Base-by-base conservation (phyloP, 2,888 invertebrate genomes). In the Metacarcinus magister region DNA sequence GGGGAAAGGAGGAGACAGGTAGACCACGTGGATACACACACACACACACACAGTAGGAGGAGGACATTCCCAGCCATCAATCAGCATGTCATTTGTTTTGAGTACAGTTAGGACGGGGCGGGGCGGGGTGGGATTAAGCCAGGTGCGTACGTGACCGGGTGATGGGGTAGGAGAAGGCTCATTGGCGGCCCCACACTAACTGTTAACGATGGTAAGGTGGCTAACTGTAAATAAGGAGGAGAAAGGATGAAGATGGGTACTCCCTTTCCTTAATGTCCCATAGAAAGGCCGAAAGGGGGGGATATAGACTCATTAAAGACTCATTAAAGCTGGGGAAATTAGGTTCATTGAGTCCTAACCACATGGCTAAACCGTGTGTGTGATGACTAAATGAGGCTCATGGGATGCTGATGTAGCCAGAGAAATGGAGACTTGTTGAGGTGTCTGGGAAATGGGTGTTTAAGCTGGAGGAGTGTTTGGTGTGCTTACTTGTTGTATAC, bases 221-320 rank as follows among this genome's bases (percentile, higher is more conserved):
- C 23, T n/a, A 7, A n/a, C 75, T 75, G 75, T 75, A 75, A 75
- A 75, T n/a, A 28, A 75, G 75, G 23, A 75, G 75, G 28, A n/a
- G 7, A 23, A 8, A 75, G 23, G 23, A 60, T n/a, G 28, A n/a
- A n/a, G 28, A 75, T 16, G 23, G 75, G 1, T 75, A 23, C 23
- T 75, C 75, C 75, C 75, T 75, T 23, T n/a, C n/a, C 75, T 75
- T 75, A 75, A 75, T 75, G n/a, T 23, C 75, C 75, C 75, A n/a
- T 75, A 75, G 75, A 75, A 75, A 75, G 75, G 75, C 28, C n/a
- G 75, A 23, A 75, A 75, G 23, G 19, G 75, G 5, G 75, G 28
- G 7, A 75, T n/a, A 75, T 67, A n/a, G 75, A 75, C 75, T 75
- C 75, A 75, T 75, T 75, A n/a, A 75, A 28, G 8, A 75, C 75